Base-by-base conservation (phyloP, 2,888 invertebrate genomes). In the Hyles lineata region DNA sequence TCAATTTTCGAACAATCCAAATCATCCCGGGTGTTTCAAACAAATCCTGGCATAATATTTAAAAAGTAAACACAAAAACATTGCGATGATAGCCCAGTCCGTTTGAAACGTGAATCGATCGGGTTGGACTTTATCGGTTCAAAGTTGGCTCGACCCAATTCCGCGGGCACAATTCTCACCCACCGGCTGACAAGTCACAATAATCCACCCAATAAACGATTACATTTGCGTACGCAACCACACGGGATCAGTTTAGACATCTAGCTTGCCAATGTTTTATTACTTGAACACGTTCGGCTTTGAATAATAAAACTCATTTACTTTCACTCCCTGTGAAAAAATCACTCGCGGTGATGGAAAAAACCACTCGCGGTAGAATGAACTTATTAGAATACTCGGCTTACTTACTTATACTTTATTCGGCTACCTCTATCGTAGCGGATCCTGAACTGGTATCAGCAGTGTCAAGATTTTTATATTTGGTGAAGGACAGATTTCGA, bases 141-240 rank as follows among this genome's bases (percentile, higher is more conserved):
- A 69, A 73, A 74, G 76, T 72, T 72, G 70, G 70, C 72, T 67
- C 71, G 74, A 70, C 63, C 77, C 69, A 75, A 77, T 76, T 76
- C 74, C 76, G 70, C 69, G 59, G 43, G 70, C 50, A 72, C 73
- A 74, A 75, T 79, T 76, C 62, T 70, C 75, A 76, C 72, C 69
- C 55, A 74, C 72, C 76, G 75, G 72, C 76, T 77, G 75, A 76
- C 75, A 78, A 79, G 76, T 76, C 78, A 77, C 75, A 77, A 78
- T 79, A 82, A 78, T 79, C 76, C 70, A 58, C 61, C 71, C 71
- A 77, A 76, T 83, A 80, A 80, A 74, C 73, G 75, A 43, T 67
- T 76, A 76, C 75, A 72, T 73, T 76, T 79, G 69, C 43, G 50
- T 72, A 76, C 70, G 75, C 78, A 76, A 76, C 70, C 72, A 72